Percentiles rank a stretch among this genome's conserved stretches.
These are phyloP conservation scores for Andinoacara biseriatus DNA, from an alignment of 2,113 vertebrate genomes.

Conservation along the genomic window DNA sequence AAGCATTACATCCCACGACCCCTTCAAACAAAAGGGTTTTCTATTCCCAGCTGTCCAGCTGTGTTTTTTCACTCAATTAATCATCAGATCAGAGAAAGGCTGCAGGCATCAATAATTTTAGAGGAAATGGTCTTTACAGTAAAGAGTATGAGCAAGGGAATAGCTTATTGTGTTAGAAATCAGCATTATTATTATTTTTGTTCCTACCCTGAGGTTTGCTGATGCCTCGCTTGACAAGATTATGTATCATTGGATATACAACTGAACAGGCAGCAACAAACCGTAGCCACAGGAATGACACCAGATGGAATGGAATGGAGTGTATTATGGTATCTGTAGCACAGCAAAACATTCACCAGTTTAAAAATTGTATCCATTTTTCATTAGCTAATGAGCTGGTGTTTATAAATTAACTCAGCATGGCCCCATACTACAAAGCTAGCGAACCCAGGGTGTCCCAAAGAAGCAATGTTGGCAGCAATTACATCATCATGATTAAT, in stretches of 20 bases:
- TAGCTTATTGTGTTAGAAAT: slow-evolving; percentile 27
- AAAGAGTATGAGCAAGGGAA: slow-evolving; percentile 41
- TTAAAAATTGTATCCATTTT: background rate
- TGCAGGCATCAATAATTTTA: slow-evolving; percentile 45
- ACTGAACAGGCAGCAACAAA: background rate
- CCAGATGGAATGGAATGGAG: background rate
- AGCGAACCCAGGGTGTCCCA: background rate
- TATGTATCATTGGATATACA: slow-evolving; percentile 31
- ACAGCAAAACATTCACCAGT: background rate
- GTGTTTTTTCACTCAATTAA: slow-evolving; percentile 48
- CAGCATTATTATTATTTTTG: background rate
- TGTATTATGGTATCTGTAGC: background rate
- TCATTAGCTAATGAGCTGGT: background rate
- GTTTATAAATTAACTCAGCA: background rate
- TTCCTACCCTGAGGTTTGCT: slow-evolving; percentile 24
- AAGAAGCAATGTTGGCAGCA: background rate
- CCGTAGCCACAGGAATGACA: background rate
- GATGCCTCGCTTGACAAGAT: slow-evolving; percentile 32
- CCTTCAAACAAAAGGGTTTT: slow-evolving; percentile 60
- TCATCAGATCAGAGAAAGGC: slow-evolving; percentile 30
- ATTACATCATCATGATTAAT: rapidly evolving
- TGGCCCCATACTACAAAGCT: background rate
- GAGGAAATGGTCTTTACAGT: slow-evolving; percentile 30
- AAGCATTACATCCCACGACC: slow-evolving; percentile 16
- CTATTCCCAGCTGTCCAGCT: slow-evolving; percentile 2